Percentiles rank a stretch among this genome's conserved stretches.
Conservation (phyloP, 2,888 invertebrate species). For the Troides aeacus region DNA sequence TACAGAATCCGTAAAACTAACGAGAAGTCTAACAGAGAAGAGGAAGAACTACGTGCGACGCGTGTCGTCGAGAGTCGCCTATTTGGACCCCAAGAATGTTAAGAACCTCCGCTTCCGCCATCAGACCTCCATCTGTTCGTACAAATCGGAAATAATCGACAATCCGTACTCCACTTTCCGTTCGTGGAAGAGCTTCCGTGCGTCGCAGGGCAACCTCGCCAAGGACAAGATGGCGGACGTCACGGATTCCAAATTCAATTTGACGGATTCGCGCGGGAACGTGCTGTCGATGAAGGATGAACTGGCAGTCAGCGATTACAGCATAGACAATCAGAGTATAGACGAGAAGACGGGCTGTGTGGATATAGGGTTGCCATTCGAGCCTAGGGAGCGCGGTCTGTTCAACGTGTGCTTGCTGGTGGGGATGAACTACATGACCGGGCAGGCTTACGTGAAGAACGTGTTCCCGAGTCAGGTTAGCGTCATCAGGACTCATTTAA, state of each 20-base stretch:
- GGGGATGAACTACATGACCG: constrained; percentile 82
- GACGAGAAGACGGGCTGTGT: constrained; percentile 70
- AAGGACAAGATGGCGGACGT: constrained; percentile 52
- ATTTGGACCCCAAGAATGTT: constrained; percentile 58
- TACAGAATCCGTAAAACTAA: constrained; percentile 76
- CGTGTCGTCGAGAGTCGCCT: constrained; percentile 80
- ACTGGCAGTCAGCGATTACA: constrained; percentile 42
- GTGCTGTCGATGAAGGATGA: constrained; percentile 55
- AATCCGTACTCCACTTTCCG: constrained; percentile 69
- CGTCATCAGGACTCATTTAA: constrained; percentile 7
- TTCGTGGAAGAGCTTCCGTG: constrained; percentile 72
- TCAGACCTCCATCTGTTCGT: constrained; percentile 68
- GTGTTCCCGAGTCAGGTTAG: constrained; percentile 83
- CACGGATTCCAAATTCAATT: constrained; percentile 57
- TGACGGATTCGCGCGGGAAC: constrained; percentile 61
- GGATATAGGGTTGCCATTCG: constrained; percentile 61
- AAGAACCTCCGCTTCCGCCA: constrained; percentile 54
- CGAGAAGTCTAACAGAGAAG: constrained; percentile 80
- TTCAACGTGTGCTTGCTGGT: constrained; percentile 86
- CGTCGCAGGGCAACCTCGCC: constrained; percentile 60
- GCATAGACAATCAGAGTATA: constrained; percentile 57
- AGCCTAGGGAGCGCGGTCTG: constrained; percentile 67
- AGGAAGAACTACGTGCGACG: constrained; percentile 83
- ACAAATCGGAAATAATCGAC: constrained; percentile 59
- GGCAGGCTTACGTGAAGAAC: constrained; percentile 85